These are phyloP conservation scores for Heliconius charithonia DNA, from an alignment of 2,888 invertebrate species.

Conservation along the genomic window DNA sequence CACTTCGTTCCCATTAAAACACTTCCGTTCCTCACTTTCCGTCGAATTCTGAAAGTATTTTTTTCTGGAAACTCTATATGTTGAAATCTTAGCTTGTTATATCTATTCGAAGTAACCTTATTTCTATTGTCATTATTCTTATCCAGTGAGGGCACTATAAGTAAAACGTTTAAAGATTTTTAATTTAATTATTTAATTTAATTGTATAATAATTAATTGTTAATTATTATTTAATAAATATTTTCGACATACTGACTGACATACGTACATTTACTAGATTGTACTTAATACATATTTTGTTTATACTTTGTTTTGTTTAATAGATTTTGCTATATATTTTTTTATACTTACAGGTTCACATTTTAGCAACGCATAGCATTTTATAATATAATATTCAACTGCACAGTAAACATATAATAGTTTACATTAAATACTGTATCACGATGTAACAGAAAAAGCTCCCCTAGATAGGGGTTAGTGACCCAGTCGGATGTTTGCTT, in stretches of 20 bases:
- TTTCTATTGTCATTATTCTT: neutral
- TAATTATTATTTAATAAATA: neutral
- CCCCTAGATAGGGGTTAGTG: constrained; percentile 62
- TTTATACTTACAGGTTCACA: neutral
- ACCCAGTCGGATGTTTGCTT: constrained; percentile 62
- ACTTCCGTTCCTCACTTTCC: too few species aligned
- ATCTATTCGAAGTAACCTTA: neutral
- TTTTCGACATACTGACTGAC: neutral
- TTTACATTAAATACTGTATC: neutral
- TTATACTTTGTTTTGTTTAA: neutral
- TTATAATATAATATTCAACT: neutral
- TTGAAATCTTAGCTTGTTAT: neutral
- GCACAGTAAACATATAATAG: neutral
- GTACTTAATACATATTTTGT: neutral
- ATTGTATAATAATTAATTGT: neutral
- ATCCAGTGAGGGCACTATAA: neutral
- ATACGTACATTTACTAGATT: neutral
- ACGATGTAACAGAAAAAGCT: constrained; percentile 45
- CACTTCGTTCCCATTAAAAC: too few species aligned
- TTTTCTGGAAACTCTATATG: too few species aligned
- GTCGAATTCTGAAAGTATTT: too few species aligned
- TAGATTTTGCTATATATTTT: neutral
- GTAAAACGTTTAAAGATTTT: neutral
- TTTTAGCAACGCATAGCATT: neutral
- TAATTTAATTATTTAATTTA: neutral